Evolutionary conservation across 2,113 vertebrate species (phyloP).

Genomic region (Oophaga pumilio): DNA sequence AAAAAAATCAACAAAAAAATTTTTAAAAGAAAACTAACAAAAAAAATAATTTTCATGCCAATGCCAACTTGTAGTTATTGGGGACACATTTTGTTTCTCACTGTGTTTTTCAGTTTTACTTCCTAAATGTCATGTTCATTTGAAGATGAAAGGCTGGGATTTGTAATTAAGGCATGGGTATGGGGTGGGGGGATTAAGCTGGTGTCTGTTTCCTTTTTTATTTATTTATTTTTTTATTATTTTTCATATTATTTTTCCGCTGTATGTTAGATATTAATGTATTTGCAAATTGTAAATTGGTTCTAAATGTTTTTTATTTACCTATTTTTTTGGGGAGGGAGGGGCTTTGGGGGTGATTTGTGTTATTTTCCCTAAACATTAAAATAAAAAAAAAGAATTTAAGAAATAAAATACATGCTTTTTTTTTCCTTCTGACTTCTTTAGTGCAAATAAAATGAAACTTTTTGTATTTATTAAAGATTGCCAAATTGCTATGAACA

Average conservation of each 20-base stretch:
- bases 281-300: slow-evolving; percentile 55
- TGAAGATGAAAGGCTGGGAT: slow-evolving; percentile 43
- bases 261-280: slow-evolving; percentile 56
- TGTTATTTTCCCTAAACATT: slow-evolving; percentile 53
- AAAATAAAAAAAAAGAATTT: slow-evolving; percentile 38
- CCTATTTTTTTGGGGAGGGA: slow-evolving; percentile 18
- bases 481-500: neutral
- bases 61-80: slow-evolving; percentile 54
- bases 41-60: slow-evolving; percentile 54
- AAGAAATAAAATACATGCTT: slow-evolving; percentile 14
- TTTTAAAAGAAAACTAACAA: slow-evolving; percentile 57
- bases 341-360: slow-evolving; percentile 15
- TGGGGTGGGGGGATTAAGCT: slow-evolving; percentile 32
- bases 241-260: slow-evolving; percentile 48
- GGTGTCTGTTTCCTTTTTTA: slow-evolving; percentile 40
- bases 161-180: slow-evolving; percentile 38
- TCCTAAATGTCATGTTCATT: slow-evolving; percentile 49
- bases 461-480: neutral
- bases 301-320: slow-evolving; percentile 54
- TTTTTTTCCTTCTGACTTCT: slow-evolving; percentile 27
- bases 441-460: neutral
- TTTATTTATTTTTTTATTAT: slow-evolving; percentile 29
- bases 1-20: slow-evolving; percentile 63
- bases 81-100: slow-evolving; percentile 32
- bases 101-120: slow-evolving; percentile 51